Base-by-base conservation (phyloP, 2,797 vertebrate species). In the Falco concolor region DNA sequence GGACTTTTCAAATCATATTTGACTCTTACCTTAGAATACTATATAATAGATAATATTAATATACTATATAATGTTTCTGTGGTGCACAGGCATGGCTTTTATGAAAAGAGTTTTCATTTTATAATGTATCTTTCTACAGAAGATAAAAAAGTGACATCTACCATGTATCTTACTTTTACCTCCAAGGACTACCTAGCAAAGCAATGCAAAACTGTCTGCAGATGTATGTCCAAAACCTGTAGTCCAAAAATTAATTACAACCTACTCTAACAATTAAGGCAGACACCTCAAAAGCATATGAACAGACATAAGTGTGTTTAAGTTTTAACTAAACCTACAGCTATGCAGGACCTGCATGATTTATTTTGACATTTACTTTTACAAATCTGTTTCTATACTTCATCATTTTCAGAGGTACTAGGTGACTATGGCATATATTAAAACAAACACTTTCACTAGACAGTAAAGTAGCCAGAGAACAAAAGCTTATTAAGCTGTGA, bases 361-460 rank as follows among this genome's bases (percentile, higher is more conserved):
- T 86, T 81, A 59, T 69, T 88, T 0, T 73, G 52, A 47, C 57
- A 36, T 84, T 83, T n/a, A 52, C 70, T 78, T 65, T 60, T 24
- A 84, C 59, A 56, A 64, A 89, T 52, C 44, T 75, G 20, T 42
- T 75, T 63, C 83, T 84, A 67, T 21, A 50, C 34, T 85, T 64
- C 34, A 64, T 61, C 56, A 50, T 52, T 77, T 73, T 47, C 85
- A 70, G 75, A 40, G 38, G 24, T 70, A 19, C 45, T 9, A 78
- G 52, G 73, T n/a, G 89, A 87, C 78, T 28, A 28, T 1, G 16
- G 47, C 56, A 59, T 54, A 83, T 78, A 81, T 25, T 60, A 72
- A 89, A 92, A 59, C 68, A 85, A 87, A 91, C 50, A 32, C 54
- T 60, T 74, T 32, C 67, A 68, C 34, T 23, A 60, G 16, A 56